Percentiles rank a stretch among this genome's conserved stretches.
Evolutionary conservation across 2,113 vertebrate genomes (phyloP).

Genomic region (Halichoerus grypus): DNA sequence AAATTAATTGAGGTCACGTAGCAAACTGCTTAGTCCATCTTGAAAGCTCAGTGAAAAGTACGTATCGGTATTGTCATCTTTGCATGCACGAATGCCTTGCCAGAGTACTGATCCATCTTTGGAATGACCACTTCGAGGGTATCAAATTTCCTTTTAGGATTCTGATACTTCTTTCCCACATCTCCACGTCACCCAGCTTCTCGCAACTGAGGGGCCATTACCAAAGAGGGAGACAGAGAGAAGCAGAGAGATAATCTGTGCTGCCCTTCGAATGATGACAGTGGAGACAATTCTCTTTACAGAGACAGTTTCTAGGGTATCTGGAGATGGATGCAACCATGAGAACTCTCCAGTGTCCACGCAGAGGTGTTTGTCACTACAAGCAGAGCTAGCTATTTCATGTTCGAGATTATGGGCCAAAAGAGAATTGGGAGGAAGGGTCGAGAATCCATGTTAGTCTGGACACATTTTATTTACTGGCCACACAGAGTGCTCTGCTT

Average conservation of each 20-base stretch:
- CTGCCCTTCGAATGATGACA: not conserved
- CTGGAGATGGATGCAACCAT: not conserved
- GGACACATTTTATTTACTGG: not conserved
- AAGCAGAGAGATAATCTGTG: not conserved
- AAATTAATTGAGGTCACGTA: not conserved
- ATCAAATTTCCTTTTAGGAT: not conserved
- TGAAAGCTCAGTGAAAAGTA: not conserved
- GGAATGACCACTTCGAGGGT: not conserved
- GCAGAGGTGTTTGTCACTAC: not conserved
- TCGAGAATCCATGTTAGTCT: not conserved
- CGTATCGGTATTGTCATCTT: not conserved
- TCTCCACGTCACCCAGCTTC: not conserved
- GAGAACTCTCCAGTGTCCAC: not conserved
- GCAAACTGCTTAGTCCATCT: not conserved
- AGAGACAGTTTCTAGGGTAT: not conserved
- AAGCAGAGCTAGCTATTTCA: not conserved
- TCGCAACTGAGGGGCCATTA: not conserved
- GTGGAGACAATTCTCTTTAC: not conserved
- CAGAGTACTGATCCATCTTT: not conserved
- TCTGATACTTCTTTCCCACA: not conserved
- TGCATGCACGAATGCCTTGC: not conserved
- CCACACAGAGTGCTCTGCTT: not conserved
- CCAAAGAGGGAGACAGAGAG: not conserved
- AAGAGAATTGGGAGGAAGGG: not conserved
- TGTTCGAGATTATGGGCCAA: not conserved